Conservation (phyloP, 2,113 vertebrate genomes). For the Antigone vipio region DNA sequence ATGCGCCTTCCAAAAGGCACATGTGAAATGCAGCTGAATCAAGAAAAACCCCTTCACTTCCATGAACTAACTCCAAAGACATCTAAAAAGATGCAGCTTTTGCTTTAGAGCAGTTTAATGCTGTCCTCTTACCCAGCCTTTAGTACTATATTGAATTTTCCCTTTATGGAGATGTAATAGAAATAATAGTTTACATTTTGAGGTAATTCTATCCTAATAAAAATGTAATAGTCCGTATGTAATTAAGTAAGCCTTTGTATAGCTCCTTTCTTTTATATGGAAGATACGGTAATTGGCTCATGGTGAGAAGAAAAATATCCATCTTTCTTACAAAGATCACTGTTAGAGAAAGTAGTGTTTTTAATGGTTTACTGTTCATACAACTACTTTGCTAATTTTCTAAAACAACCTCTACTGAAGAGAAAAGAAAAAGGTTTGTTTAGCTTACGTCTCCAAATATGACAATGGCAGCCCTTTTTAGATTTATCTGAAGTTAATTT, state of each 20-base stretch:
- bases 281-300: background rate
- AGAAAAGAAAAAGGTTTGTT: background rate
- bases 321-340: background rate
- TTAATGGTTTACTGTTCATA: background rate
- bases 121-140: background rate
- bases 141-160: background rate
- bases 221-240: background rate
- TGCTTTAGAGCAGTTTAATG: background rate
- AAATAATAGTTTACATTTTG: background rate
- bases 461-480: background rate
- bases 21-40: background rate
- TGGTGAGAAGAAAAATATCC: background rate
- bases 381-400: background rate
- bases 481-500: background rate
- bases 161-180: background rate
- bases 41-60: background rate
- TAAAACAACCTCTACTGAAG: background rate
- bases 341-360: background rate
- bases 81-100: background rate
- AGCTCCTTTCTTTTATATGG: background rate
- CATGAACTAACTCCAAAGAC: background rate
- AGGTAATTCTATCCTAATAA: background rate
- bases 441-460: background rate
- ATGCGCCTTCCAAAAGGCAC: background rate
- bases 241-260: constrained; percentile 3